Conservation (phyloP, 2,113 vertebrate genomes). For the Vicugna pacos region DNA sequence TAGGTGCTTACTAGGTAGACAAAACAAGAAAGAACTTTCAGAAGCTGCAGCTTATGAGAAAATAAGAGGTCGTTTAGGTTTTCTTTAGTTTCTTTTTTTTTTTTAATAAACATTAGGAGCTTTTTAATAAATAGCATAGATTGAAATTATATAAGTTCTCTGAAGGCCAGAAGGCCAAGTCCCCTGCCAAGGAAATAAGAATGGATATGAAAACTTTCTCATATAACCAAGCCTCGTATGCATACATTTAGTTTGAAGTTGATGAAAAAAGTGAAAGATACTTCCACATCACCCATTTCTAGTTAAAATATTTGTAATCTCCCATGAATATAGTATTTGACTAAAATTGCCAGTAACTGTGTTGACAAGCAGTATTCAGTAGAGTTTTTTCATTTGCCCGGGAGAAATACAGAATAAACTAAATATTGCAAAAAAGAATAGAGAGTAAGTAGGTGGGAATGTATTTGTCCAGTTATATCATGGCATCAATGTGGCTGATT, state of each 20-base stretch:
- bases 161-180: neutral
- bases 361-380: neutral
- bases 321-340: neutral
- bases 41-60: neutral
- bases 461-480: neutral
- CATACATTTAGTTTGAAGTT: neutral
- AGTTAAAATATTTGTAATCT: slow-evolving; percentile 13
- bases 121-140: neutral
- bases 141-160: neutral
- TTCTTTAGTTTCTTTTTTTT: neutral
- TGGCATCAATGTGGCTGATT: neutral
- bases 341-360: neutral
- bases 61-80: neutral
- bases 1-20: neutral
- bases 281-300: slow-evolving; percentile 17
- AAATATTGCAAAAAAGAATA: neutral
- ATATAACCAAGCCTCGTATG: neutral
- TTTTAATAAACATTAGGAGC: neutral
- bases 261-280: neutral
- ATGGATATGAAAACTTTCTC: neutral
- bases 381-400: neutral
- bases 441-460: neutral
- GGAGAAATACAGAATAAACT: neutral
- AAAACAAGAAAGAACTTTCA: neutral
- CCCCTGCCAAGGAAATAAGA: neutral